Conservation (phyloP, 2,797 vertebrate species). For the Lophotriccus pileatus region DNA sequence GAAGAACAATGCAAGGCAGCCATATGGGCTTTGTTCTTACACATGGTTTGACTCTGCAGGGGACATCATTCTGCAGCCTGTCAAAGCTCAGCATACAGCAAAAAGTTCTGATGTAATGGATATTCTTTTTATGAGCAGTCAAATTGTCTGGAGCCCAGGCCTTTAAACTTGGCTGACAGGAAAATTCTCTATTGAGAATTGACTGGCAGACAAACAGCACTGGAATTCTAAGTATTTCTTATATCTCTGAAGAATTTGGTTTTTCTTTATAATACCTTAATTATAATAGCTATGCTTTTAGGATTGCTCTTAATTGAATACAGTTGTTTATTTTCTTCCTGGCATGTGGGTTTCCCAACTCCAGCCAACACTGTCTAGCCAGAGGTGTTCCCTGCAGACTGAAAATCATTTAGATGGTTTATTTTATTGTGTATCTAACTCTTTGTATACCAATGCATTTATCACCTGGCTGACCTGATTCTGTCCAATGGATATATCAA, state of each 20-base stretch:
- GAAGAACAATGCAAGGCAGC: neutral
- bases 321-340: neutral
- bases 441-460: neutral
- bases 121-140: neutral
- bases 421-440: neutral
- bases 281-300: neutral
- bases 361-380: neutral
- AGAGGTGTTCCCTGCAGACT: neutral
- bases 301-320: neutral
- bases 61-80: neutral
- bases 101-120: neutral
- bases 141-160: neutral
- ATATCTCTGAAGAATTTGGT: neutral
- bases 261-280: neutral
- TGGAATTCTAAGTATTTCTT: neutral
- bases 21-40: neutral
- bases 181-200: neutral
- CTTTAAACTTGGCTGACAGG: neutral
- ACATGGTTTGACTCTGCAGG: neutral
- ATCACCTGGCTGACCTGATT: neutral
- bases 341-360: neutral
- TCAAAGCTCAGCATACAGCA: neutral
- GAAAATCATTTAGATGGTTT: neutral
- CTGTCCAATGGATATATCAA: neutral
- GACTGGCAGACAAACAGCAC: neutral